A percentile compares a stretch with the other conserved stretches of the same genome.
These are phyloP conservation scores for Drosophila pachea DNA, from an alignment of 1,140 invertebrate genomes.

Conservation along the genomic window DNA sequence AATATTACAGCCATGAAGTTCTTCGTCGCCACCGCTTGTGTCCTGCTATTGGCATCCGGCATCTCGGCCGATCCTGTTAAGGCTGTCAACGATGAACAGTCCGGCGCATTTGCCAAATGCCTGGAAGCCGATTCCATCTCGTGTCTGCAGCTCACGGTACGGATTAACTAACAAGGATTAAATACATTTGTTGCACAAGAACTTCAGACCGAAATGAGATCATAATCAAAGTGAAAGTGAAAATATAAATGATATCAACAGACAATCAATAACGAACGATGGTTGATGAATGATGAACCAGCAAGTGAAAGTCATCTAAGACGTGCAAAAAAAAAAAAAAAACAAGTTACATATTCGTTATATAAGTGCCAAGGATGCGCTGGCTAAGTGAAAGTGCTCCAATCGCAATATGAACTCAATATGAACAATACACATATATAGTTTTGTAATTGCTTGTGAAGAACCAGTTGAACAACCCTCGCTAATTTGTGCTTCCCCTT, in stretches of 20 bases:
- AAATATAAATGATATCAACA: constrained; percentile 38
- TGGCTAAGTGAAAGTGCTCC: constrained; percentile 33
- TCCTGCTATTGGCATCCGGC: constrained; percentile 74
- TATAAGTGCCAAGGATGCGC: constrained; percentile 22
- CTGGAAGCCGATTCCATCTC: constrained; percentile 84
- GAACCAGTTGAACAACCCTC: constrained; percentile 19
- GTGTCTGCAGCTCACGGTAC: constrained; percentile 83
- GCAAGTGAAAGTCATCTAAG: constrained; percentile 34
- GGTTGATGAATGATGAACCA: background rate
- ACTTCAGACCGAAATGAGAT: constrained; percentile 25
- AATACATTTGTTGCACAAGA: constrained; percentile 28
- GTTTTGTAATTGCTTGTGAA: constrained; percentile 11
- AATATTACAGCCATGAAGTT: constrained; percentile 65
- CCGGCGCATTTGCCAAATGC: constrained; percentile 80
- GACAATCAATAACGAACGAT: constrained; percentile 16
- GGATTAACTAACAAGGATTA: constrained; percentile 75
- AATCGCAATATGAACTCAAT: constrained; percentile 12
- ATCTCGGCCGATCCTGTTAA: constrained; percentile 75
- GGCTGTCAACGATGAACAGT: constrained; percentile 53
- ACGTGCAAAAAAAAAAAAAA: constrained; percentile 4
- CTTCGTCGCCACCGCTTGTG: constrained; percentile 71
- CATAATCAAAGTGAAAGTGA: constrained; percentile 65
- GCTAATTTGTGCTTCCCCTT: constrained; percentile 46
- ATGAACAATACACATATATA: constrained; percentile 18
- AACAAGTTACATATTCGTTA: background rate